Percentiles rank a stretch among this genome's conserved stretches.
phyloP scores from a whole-genome alignment of 2,888 invertebrate genomes.

The Elmis aenea region DNA sequence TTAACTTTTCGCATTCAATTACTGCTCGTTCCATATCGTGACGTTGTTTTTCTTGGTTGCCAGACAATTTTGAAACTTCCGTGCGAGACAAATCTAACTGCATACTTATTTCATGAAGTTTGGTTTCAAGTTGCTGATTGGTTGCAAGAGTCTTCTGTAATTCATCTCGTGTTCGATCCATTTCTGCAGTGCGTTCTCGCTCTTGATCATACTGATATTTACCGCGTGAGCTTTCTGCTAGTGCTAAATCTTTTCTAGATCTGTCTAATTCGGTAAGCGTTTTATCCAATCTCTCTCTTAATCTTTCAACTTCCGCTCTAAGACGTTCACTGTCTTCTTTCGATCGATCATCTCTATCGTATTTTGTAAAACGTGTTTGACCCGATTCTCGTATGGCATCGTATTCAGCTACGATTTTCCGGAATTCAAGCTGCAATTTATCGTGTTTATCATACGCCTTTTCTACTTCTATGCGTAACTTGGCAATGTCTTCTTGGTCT shows the following conservation, averaged over 20 bases:
- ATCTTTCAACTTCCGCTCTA: conserved; percentile 74
- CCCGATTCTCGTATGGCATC: conserved; percentile 75
- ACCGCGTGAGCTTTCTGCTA: conserved; percentile 71
- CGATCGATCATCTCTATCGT: conserved; percentile 63
- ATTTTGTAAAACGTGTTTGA: conserved; percentile 68
- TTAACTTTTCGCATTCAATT: conserved; percentile 84
- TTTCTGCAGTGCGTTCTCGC: conserved; percentile 57
- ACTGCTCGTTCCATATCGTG: conserved; percentile 77
- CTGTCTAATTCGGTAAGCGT: conserved; percentile 74
- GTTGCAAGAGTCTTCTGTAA: conserved; percentile 61
- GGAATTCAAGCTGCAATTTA: conserved; percentile 73
- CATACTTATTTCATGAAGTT: conserved; percentile 73
- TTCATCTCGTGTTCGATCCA: conserved; percentile 69
- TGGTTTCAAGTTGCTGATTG: conserved; percentile 67
- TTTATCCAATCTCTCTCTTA: conserved; percentile 76
- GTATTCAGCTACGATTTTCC: conserved; percentile 74
- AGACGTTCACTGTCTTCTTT: conserved; percentile 74
- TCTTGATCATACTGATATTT: conserved; percentile 75
- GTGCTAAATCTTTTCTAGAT: conserved; percentile 69
- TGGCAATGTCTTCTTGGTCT: conserved; percentile 82
- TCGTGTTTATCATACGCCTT: conserved; percentile 90
- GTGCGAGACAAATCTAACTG: conserved; percentile 76
- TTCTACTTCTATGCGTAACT: conserved; percentile 81
- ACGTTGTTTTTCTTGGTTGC: conserved; percentile 74
- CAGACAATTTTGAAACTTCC: conserved; percentile 69